These are phyloP conservation scores for Dasyprocta punctata DNA, from an alignment of 2,113 vertebrate genomes.

Conservation along the genomic window DNA sequence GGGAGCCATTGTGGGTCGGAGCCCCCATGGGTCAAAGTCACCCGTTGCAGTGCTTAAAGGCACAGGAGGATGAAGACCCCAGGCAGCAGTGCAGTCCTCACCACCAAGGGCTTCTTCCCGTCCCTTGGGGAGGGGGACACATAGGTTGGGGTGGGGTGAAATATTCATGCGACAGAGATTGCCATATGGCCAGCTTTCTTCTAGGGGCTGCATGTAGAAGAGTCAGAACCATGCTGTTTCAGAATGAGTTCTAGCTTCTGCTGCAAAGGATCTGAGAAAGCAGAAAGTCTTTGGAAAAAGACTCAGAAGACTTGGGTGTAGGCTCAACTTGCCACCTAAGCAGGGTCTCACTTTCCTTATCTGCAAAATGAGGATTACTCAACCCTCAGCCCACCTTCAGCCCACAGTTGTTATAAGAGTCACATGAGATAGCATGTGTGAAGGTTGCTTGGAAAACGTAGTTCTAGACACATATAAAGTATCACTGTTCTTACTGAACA, in stretches of 20 bases:
- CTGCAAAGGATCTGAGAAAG: not conserved
- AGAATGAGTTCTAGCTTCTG: not conserved
- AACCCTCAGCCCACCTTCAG: not conserved
- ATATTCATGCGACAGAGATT: not conserved
- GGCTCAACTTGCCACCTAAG: not conserved
- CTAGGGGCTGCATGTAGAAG: too few relatives aligned
- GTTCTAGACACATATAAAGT: not conserved
- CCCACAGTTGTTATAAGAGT: not conserved
- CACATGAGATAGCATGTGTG: not conserved
- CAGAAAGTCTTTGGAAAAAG: not conserved
- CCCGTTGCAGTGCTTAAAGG: not conserved
- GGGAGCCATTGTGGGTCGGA: rapidly evolving
- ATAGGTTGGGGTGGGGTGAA: not conserved
- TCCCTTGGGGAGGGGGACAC: rapidly evolving
- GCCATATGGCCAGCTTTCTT: not conserved
- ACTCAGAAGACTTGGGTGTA: not conserved
- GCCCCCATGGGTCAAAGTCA: not conserved
- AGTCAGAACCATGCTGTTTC: not conserved
- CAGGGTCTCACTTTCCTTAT: not conserved
- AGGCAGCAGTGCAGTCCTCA: not conserved
- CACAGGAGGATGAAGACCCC: not conserved
- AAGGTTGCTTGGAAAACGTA: not conserved
- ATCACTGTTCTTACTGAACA: not conserved
- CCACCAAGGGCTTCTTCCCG: rapidly evolving
- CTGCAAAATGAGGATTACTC: not conserved